Evolutionary conservation across 1,140 invertebrate species (phyloP).

Genomic region (Drosophila obscura): DNA sequence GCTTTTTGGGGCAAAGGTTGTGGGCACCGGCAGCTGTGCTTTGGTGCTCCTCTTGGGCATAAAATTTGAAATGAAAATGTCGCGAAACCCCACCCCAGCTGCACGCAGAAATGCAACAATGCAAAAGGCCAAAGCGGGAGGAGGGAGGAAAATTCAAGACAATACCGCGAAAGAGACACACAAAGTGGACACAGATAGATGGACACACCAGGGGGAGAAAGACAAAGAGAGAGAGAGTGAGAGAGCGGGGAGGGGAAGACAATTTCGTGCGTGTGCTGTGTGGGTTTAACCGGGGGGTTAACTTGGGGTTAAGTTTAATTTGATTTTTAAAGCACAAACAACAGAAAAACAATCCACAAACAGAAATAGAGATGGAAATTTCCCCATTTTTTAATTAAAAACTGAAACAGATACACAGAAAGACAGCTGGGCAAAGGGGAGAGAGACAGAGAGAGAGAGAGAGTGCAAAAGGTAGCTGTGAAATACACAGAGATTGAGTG

Average conservation of each 20-base stretch:
- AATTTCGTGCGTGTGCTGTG: slow-evolving; percentile 28
- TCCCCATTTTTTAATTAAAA: slow-evolving; percentile 51
- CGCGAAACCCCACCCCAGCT: slow-evolving; percentile 26
- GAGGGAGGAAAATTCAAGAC: slow-evolving; percentile 6
- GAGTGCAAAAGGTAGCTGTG: slow-evolving; percentile 8
- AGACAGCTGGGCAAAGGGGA: slow-evolving; percentile 1
- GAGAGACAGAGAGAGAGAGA: slow-evolving; percentile 13
- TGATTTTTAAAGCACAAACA: slow-evolving; percentile 32
- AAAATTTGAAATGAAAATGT: slow-evolving; percentile 83
- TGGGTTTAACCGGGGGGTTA: background rate
- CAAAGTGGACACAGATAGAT: background rate
- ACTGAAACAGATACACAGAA: slow-evolving; percentile 27
- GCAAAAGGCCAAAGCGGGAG: slow-evolving; percentile 27
- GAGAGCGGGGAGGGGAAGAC: background rate
- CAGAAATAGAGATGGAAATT: background rate
- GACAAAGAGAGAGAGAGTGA: background rate
- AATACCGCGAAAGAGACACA: slow-evolving; percentile 9
- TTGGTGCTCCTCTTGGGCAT: slow-evolving; percentile 70
- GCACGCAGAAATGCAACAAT: slow-evolving; percentile 69
- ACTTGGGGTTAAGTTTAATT: slow-evolving; percentile 24
- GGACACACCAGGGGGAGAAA: background rate
- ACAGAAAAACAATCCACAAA: background rate
- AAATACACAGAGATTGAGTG: slow-evolving; percentile 19
- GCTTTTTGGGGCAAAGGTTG: slow-evolving; percentile 1
- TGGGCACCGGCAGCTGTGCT: slow-evolving; percentile 48